Conservation (phyloP, 1,140 invertebrate genomes). For the Sesamia nonagrioides region DNA sequence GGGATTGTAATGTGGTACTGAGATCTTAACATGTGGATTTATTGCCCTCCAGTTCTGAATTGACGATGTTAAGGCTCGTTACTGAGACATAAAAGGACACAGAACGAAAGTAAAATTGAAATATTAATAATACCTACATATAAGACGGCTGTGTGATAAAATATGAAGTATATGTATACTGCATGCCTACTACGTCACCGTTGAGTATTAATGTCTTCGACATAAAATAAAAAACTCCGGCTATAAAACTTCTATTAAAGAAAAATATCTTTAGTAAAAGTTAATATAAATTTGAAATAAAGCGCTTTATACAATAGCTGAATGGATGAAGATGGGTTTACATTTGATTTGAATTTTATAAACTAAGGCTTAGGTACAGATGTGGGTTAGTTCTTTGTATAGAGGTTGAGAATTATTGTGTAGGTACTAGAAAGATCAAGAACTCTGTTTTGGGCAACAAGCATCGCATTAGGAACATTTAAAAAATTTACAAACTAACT, state of each 20-base stretch:
- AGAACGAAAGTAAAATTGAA: constrained; percentile 34
- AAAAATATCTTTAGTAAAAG: constrained; percentile 3
- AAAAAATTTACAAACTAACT: no score
- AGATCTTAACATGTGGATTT: constrained; percentile 54
- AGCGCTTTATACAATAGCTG: neutral
- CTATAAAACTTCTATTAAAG: no score
- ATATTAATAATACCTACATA: constrained; percentile 37
- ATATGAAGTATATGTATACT: neutral
- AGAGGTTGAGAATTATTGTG: no score
- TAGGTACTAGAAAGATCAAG: no score
- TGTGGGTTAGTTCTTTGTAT: no score
- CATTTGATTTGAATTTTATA: neutral
- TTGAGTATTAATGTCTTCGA: constrained; percentile 12
- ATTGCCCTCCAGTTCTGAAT: constrained; percentile 43
- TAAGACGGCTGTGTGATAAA: neutral
- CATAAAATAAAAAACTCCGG: neutral
- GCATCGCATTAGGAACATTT: no score
- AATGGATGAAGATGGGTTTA: neutral
- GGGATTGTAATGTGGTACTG: constrained; percentile 59
- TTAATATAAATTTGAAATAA: neutral
- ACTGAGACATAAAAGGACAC: constrained; percentile 36
- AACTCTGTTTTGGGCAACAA: no score
- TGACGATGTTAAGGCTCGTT: constrained; percentile 26
- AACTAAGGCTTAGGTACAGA: neutral
- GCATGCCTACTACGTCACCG: constrained; percentile 14